Conservation (phyloP, 1,140 invertebrate species). For the Ooceraea biroi region DNA sequence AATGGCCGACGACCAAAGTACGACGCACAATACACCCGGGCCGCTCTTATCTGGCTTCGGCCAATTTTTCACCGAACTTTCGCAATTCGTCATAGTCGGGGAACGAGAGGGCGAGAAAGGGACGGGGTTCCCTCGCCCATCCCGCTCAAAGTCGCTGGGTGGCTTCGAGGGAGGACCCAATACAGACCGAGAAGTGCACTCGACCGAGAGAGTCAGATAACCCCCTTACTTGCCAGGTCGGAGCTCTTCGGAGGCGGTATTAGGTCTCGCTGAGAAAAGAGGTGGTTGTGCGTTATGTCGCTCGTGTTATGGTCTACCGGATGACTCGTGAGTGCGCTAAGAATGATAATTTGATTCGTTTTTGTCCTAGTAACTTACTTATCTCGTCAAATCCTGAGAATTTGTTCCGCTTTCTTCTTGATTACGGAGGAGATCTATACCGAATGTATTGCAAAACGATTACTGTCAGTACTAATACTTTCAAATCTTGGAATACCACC, state of each 20-base stretch:
- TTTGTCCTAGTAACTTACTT: not conserved
- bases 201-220: constrained; percentile 80
- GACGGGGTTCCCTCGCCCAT: constrained; percentile 11
- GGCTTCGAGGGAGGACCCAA: constrained; percentile 57
- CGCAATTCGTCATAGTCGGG: constrained; percentile 77
- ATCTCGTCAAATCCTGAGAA: not conserved
- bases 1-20: constrained; percentile 54
- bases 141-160: constrained; percentile 7
- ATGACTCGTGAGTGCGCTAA: not conserved
- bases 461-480: not conserved
- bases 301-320: constrained; percentile 8
- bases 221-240: constrained; percentile 76
- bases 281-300: constrained; percentile 5
- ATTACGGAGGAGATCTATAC: not conserved
- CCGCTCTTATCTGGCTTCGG: constrained; percentile 58
- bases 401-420: not conserved
- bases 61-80: constrained; percentile 79
- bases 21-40: constrained; percentile 63
- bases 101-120: constrained; percentile 6
- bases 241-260: constrained; percentile 69
- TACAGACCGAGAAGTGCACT: constrained; percentile 75
- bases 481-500: not conserved
- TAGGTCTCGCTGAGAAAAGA: constrained; percentile 60
- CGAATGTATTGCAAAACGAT: not conserved
- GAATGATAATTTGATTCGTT: not conserved